Evolutionary conservation across 2,797 vertebrate genomes (phyloP).

Genomic region (Enteromius viviparus): DNA sequence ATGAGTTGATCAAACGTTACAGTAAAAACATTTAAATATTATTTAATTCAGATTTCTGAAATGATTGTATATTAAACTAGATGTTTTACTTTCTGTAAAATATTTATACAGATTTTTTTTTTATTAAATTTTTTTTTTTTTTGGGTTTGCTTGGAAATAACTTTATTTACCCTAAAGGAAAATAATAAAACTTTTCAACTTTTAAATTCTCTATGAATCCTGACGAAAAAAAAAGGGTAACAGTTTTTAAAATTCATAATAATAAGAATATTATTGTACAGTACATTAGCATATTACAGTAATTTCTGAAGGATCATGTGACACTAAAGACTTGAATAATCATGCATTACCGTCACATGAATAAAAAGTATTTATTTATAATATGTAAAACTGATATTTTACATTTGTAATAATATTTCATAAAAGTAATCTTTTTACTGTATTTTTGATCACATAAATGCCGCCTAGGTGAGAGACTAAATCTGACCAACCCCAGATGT

Average conservation of each 20-base stretch:
- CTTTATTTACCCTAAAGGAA: not conserved
- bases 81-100: not conserved
- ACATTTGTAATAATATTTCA: not conserved
- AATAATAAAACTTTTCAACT: too few relatives aligned
- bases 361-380: not conserved
- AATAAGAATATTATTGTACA: not conserved
- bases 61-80: not conserved
- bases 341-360: not conserved
- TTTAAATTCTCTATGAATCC: too few relatives aligned
- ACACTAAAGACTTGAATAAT: not conserved
- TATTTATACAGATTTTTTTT: not conserved
- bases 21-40: not conserved
- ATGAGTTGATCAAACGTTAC: not conserved
- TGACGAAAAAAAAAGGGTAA: not conserved
- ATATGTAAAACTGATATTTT: not conserved
- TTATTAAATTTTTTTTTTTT: too few relatives aligned
- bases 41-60: too few relatives aligned
- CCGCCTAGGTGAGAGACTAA: not conserved
- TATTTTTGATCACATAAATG: not conserved
- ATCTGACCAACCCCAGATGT: not conserved
- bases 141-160: too few relatives aligned
- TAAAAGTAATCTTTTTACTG: not conserved
- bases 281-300: not conserved
- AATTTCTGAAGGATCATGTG: not conserved
- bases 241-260: not conserved